These are phyloP conservation scores for Donacobius atricapilla DNA, from an alignment of 2,113 vertebrate species.

Conservation along the genomic window DNA sequence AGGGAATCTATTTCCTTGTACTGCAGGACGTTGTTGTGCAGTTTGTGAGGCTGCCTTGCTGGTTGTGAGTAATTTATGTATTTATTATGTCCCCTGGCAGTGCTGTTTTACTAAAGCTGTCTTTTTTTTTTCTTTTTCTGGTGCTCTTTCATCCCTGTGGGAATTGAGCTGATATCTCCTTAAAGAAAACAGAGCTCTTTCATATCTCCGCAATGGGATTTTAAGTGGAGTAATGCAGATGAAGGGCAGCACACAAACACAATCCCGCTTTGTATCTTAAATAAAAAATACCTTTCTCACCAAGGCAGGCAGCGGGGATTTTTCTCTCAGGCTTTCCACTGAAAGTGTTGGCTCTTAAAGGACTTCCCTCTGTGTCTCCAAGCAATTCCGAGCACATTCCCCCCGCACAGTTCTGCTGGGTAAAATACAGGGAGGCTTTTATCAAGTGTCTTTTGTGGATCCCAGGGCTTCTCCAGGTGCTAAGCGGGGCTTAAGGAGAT, in stretches of 20 bases:
- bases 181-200: constrained; percentile 51
- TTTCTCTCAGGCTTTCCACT: neutral
- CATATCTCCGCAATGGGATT: constrained; percentile 44
- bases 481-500: neutral
- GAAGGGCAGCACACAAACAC: constrained; percentile 36
- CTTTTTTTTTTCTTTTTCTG: neutral
- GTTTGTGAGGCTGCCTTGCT: neutral
- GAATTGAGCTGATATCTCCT: constrained; percentile 29
- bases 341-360: constrained; percentile 11
- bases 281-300: constrained; percentile 33
- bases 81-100: constrained; percentile 50
- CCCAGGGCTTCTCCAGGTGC: neutral
- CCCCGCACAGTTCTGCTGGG: neutral
- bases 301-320: neutral
- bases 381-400: constrained; percentile 20
- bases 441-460: neutral
- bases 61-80: constrained; percentile 50
- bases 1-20: neutral
- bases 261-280: constrained; percentile 12
- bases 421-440: neutral
- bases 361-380: neutral
- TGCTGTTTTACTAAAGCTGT: constrained; percentile 56
- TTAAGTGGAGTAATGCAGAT: constrained; percentile 59
- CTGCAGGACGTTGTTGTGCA: neutral
- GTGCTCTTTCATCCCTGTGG: constrained; percentile 36